Base-by-base conservation (phyloP, 2,797 vertebrate genomes). In the Acanthopagrus latus region DNA sequence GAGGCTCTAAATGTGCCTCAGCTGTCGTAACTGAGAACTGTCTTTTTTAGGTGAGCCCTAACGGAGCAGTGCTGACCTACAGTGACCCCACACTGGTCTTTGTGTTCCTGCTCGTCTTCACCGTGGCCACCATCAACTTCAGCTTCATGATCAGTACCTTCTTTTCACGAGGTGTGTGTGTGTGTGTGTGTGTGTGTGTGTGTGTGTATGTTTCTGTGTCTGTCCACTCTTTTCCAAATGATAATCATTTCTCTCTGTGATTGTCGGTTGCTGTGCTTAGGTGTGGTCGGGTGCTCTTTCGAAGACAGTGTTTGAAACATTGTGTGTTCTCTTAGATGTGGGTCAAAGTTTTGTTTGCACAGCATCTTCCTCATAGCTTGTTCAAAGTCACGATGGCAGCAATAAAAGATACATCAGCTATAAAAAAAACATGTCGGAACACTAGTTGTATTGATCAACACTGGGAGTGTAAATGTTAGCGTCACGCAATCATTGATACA, bases 91-190 rank as follows among this genome's bases (percentile, higher is more conserved):
- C 95, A 0, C 92, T 99, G 87, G 95, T 99, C 52, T 98, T 99
- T 63, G 88, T 95, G 81, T 99, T 98, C 92, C 93, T 99, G 2
- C 88, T 96, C 5, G 44, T 94, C 66, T 99, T 99, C 74, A 95
- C 95, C 0, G 50, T 97, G 82, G 95, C 98, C 73, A 96, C 98
- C 70, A 97, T 99, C 92, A 97, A 95, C 94, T 99, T 98, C 95
- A 97, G 98, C 93, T 99, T 99, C 92, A 99, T 99, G 98, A 96
- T 99, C 93, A 99, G 98, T 94, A 96, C 96, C 81, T 99, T 99
- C 95, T 99, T 99, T 94, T 98, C 96, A 0, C 94, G 94, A 97
- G 98, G 91, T 92, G 59, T 17, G 86, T 87, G 47, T 51, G 17
- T 48, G 17, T 91, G 17, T 48, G 14, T 91, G 58, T 50, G n/a